Percentiles rank a stretch among this genome's conserved stretches.
Evolutionary conservation across 2,888 invertebrate species (phyloP).

Genomic region (Calliopum simillimum): DNA sequence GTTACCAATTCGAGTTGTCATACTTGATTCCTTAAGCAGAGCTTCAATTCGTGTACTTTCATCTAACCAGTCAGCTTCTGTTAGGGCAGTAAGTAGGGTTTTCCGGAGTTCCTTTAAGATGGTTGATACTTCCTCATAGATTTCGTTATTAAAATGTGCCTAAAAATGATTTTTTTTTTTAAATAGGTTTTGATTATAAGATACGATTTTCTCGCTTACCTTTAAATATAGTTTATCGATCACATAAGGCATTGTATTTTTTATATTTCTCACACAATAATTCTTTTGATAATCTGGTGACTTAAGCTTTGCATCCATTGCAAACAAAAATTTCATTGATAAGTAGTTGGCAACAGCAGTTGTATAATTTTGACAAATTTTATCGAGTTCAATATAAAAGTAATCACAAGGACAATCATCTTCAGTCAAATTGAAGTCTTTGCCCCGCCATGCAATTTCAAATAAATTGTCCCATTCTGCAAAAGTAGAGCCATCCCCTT

Average conservation of each 20-base stretch:
- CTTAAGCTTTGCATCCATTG: slow-evolving; percentile 56
- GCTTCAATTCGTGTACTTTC: slow-evolving; percentile 56
- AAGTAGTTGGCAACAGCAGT: slow-evolving; percentile 61
- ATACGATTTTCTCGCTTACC: slow-evolving; percentile 46
- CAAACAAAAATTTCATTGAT: slow-evolving; percentile 57
- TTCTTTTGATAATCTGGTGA: slow-evolving; percentile 53
- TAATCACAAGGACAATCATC: slow-evolving; percentile 50
- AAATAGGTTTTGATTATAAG: slow-evolving; percentile 3
- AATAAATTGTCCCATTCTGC: slow-evolving; percentile 53
- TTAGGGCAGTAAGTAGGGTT: slow-evolving; percentile 49
- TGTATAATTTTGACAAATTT: slow-evolving; percentile 50
- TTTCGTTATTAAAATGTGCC: slow-evolving; percentile 54
- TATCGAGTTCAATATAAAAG: slow-evolving; percentile 54
- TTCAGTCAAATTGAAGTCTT: slow-evolving; percentile 34
- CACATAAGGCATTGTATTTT: slow-evolving; percentile 46
- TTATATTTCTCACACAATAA: slow-evolving; percentile 49
- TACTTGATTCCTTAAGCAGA: slow-evolving; percentile 54
- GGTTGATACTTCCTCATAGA: slow-evolving; percentile 47
- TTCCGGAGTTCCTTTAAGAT: slow-evolving; percentile 57
- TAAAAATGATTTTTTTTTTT: slow-evolving; percentile 40
- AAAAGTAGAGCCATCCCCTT: slow-evolving; percentile 27
- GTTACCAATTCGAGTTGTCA: slow-evolving; percentile 52
- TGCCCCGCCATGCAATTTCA: slow-evolving; percentile 57
- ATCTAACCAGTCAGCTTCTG: slow-evolving; percentile 60
- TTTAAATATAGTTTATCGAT: slow-evolving; percentile 55